phyloP scores from a whole-genome alignment of 2,113 vertebrate species.

The Solea senegalensis region DNA sequence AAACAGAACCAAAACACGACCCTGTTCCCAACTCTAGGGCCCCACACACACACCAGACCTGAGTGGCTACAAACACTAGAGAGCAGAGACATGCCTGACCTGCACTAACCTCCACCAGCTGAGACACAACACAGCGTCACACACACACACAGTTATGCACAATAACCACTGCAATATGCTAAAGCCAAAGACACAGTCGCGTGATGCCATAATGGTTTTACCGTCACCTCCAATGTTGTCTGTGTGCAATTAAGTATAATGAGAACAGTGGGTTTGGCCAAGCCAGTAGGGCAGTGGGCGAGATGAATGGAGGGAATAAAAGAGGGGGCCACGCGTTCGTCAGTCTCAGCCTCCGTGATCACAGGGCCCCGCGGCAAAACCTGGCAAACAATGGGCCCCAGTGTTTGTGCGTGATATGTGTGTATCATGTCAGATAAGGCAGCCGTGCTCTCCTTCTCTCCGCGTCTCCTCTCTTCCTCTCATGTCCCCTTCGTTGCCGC shows the following conservation, averaged over 20 bases:
- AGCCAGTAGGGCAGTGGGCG: too few species aligned
- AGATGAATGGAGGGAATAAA: conserved; percentile 56
- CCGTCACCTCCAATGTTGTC: conserved; percentile 68
- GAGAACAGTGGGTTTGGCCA: conserved; percentile 72
- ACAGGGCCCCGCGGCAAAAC: conserved; percentile 60
- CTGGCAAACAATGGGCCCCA: conserved; percentile 63
- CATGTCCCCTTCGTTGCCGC: conserved; percentile 42
- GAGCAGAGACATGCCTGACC: conserved; percentile 50
- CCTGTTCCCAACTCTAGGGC: conserved; percentile 45
- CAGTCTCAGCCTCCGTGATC: conserved; percentile 67
- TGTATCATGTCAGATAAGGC: conserved; percentile 65
- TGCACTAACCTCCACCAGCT: conserved; percentile 58
- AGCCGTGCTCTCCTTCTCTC: conserved; percentile 43
- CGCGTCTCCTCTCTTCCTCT: conserved; percentile 56
- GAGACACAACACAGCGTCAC: conserved; percentile 19
- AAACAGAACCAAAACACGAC: conserved; percentile 66
- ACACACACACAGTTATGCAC: conserved; percentile 31
- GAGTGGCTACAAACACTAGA: conserved; percentile 30
- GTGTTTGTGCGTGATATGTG: conserved; percentile 29
- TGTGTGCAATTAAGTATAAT: conserved; percentile 70
- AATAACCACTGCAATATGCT: conserved; percentile 39
- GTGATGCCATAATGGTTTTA: conserved; percentile 62
- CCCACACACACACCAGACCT: conserved; percentile 47
- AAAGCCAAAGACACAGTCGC: conserved; percentile 39
- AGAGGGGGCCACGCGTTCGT: conserved; percentile 66